phyloP scores from a whole-genome alignment of 1,140 invertebrate genomes.

The Planococcus citri region DNA sequence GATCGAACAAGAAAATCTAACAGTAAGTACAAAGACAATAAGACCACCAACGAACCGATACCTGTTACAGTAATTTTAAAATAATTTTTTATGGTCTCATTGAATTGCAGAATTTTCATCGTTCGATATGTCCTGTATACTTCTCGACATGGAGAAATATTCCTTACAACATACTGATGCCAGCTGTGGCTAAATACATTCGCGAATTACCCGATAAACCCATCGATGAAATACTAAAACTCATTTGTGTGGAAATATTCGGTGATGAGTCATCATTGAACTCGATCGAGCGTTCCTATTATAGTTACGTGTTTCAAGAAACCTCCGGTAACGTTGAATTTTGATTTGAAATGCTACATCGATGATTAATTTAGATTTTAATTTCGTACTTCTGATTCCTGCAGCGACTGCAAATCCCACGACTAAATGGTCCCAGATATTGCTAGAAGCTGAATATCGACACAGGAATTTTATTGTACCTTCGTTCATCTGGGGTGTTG shows the following conservation, averaged over 20 bases:
- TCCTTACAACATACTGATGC: not conserved
- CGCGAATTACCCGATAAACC: not conserved
- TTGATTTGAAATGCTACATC: no score
- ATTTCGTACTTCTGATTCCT: no score
- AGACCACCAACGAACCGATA: not conserved
- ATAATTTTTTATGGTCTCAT: no score
- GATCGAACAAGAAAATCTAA: constrained; percentile 28
- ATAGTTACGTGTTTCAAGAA: no score
- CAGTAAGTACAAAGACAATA: constrained; percentile 22
- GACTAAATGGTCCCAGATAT: constrained; percentile 10
- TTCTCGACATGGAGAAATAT: not conserved
- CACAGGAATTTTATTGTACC: constrained; percentile 14
- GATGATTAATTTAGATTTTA: no score
- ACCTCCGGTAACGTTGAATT: no score
- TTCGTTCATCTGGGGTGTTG: constrained; percentile 24
- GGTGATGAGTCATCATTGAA: not conserved
- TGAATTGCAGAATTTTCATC: not conserved
- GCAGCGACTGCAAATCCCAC: no score
- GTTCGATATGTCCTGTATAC: not conserved
- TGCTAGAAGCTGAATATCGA: not conserved
- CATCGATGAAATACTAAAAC: not conserved
- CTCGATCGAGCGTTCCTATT: not conserved
- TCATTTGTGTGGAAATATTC: not conserved
- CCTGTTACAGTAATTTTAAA: not conserved
- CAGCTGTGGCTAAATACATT: not conserved